Conservation (phyloP, 2,113 vertebrate genomes). For the Microtus pennsylvanicus region DNA sequence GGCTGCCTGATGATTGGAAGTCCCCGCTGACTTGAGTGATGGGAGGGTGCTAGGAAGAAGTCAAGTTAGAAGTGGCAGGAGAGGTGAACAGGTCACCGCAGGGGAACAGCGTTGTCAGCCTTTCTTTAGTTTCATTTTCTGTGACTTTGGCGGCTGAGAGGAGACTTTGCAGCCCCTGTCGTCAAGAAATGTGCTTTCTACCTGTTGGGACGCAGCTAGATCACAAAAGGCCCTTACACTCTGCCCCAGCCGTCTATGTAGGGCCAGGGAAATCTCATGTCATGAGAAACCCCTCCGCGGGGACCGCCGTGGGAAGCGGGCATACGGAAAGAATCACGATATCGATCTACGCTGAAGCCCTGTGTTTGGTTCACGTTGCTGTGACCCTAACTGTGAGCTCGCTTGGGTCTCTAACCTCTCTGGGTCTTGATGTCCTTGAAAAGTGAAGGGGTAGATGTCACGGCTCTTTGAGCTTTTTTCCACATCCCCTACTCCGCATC, state of each 20-base stretch:
- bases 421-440: neutral
- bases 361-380: neutral
- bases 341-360: neutral
- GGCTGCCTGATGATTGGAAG: conserved; percentile 72
- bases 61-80: conserved; percentile 84
- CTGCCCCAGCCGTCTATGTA: neutral
- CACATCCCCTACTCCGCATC: neutral
- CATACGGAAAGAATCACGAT: neutral
- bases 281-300: neutral
- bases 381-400: neutral
- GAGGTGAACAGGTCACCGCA: conserved; percentile 82
- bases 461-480: neutral
- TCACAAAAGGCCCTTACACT: neutral
- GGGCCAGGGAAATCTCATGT: neutral
- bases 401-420: neutral
- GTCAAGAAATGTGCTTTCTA: neutral
- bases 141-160: conserved; percentile 36
- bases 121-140: conserved; percentile 78
- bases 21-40: conserved; percentile 85
- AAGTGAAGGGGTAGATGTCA: neutral
- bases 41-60: conserved; percentile 72
- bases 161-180: conserved; percentile 39
- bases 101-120: conserved; percentile 81
- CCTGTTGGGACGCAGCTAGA: neutral
- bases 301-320: neutral